Base-by-base conservation (phyloP, 2,113 vertebrate genomes). In the Pseudorasbora parva region DNA sequence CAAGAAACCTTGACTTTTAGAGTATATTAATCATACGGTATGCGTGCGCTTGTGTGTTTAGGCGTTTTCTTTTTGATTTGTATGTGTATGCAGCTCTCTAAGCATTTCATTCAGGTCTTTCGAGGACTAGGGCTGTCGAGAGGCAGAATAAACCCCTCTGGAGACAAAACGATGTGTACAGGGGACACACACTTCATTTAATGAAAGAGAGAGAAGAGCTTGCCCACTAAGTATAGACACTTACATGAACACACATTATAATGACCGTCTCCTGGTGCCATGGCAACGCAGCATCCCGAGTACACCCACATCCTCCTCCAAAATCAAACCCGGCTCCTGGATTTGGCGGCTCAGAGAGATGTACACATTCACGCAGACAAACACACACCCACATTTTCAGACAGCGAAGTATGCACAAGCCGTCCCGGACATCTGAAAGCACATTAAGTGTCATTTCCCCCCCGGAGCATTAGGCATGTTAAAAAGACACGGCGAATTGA, bases 361-460 rank as follows among this genome's bases (percentile, higher is more conserved):
- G 59, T 41, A 74, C 45, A 83, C 57, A 68, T 60, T 80, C 56
- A 12, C 21, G 19, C 62, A 78, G 45, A 76, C 78, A 62, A 59
- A 74, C 69, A 41, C 47, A 47, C 57, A 47, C 71, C 60, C 79
- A 82, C 84, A 62, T 54, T 86, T 83, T 82, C 87, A 81, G 91
- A 92, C 12, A 60, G 30, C 43, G 73, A 80, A 82, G 66, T 72
- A 85, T 78, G 73, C 84, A 73, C 43, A 82, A 86, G 71, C 71
- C 68, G 37, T 80, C 60, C 88, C 72, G 71, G 72, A 84, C 88
- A 91, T 93, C 92, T 93, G 87, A 91, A 90, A 92, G 81, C 84
- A 85, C 87, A 90, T 91, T 89, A 93, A 91, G 87, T 88, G 82
- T 90, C 45, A 90, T 93, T 91, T 90, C 87, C 84, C 82, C 77